Base-by-base conservation (phyloP, 2,888 invertebrate species). In the Malacosoma neustria region DNA sequence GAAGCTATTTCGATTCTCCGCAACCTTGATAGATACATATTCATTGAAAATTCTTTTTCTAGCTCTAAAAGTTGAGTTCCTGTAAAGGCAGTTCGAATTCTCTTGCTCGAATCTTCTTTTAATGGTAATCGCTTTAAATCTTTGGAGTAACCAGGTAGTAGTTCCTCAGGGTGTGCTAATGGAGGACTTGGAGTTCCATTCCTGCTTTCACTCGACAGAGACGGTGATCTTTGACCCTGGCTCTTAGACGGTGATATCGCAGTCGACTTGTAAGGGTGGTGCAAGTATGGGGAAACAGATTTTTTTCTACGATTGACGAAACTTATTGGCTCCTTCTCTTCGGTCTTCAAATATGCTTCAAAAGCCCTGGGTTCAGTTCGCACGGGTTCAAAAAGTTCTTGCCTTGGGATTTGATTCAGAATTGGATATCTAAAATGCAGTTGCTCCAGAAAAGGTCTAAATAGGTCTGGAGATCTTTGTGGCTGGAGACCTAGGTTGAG, bases 1-100 rank as follows among this genome's bases (percentile, higher is more conserved):
- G 95, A 96, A 3, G 98, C 97, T 37, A 98, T 97, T 75, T 98
- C 97, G 48, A 98, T 97, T 40, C 97, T 87, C 36, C 97, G 87
- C 48, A 97, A 72, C 31, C 97, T 88, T 0, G 96, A 96, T 29
- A 98, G 79, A 62, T 98, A 98, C 91, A 96, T 96, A 66, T 96
- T 97, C 52, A 91, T 76, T 0, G 94, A 87, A 71, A 97, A 98
- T 65, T 97, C 97, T 36, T 96, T 81, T 71, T 97, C 97, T 39
- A 98, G 75, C 59, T 96, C 93, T 37, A 97, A 75, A 0, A 96
- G 87, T 63, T 96, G 96, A 0, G 93, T 94, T 49, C 96, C 96
- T 2, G 96, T 97, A 70, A 97, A 98, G 0, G 97, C 97, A 0
- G 97, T 98, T 31, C 98, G 88, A 45, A 97, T 96, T 41, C 97